These are phyloP conservation scores for Anguilla pacifica DNA, from an alignment of 2,797 vertebrate genomes.

Conservation along the genomic window DNA sequence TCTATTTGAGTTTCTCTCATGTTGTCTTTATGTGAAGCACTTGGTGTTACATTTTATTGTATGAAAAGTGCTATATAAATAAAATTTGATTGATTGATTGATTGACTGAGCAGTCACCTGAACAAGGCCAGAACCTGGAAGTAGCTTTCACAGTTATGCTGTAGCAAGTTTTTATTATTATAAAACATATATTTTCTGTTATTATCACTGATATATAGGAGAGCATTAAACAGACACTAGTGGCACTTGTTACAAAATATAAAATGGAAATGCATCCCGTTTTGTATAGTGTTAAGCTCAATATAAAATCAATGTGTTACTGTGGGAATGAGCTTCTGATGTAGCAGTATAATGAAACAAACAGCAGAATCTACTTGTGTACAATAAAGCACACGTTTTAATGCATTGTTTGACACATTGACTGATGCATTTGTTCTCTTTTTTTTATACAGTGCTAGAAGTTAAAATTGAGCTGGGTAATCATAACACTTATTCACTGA, in stretches of 20 bases:
- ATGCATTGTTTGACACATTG: neutral
- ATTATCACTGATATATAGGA: no score
- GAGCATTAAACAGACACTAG: no score
- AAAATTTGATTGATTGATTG: no score
- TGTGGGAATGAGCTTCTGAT: neutral
- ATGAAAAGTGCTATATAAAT: no score
- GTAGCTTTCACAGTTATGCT: no score
- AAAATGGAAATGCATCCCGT: neutral
- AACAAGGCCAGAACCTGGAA: no score
- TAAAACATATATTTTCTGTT: no score
- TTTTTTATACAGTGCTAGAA: neutral
- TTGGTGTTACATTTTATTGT: no score
- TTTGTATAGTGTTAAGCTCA: neutral
- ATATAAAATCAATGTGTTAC: neutral
- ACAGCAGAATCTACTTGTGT: neutral
- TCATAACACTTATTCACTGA: neutral
- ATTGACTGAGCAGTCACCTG: no score
- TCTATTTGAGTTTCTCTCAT: no score
- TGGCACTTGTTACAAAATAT: neutral
- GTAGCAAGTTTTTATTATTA: no score
- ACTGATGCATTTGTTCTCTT: neutral
- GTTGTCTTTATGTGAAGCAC: no score
- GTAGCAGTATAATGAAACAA: neutral
- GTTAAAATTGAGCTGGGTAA: neutral
- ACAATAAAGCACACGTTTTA: neutral